Conservation (phyloP, 2,113 vertebrate species). For the Pollachius pollachius region DNA sequence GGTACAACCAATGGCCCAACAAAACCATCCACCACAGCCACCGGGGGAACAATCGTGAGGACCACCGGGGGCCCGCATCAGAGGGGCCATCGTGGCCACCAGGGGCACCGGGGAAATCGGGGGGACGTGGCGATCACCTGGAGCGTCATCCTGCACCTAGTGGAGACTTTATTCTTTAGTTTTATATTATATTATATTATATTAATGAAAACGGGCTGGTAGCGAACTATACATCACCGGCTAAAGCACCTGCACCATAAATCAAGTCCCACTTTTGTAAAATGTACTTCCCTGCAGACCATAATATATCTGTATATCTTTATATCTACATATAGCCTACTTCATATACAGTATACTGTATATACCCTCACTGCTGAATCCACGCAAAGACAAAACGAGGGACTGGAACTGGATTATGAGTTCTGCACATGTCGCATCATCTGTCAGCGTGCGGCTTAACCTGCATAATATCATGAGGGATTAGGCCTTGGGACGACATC, state of each 20-base stretch:
- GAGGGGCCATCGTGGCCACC: too few species aligned
- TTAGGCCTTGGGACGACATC: too few species aligned
- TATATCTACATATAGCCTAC: background rate
- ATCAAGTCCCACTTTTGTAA: slow-evolving; percentile 28
- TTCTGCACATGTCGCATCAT: too few species aligned
- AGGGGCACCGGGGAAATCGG: too few species aligned
- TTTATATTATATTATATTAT: background rate
- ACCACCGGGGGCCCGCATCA: background rate
- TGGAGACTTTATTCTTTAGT: background rate
- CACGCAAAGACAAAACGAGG: too few species aligned
- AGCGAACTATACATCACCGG: background rate
- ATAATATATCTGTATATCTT: background rate
- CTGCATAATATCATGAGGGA: too few species aligned
- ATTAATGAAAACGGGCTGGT: background rate
- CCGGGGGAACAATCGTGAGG: background rate
- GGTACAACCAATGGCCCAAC: background rate
- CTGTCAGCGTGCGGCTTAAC: too few species aligned
- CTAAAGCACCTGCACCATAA: slow-evolving; percentile 15
- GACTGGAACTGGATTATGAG: too few species aligned
- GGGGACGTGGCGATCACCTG: too few species aligned
- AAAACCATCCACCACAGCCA: background rate
- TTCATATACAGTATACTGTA: background rate
- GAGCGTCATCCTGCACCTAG: too few species aligned
- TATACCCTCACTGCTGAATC: background rate
- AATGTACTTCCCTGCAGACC: slow-evolving; percentile 38